Percentiles rank a stretch among this genome's conserved stretches.
phyloP scores from a whole-genome alignment of 2,888 invertebrate genomes.

The Junonia oenone region DNA sequence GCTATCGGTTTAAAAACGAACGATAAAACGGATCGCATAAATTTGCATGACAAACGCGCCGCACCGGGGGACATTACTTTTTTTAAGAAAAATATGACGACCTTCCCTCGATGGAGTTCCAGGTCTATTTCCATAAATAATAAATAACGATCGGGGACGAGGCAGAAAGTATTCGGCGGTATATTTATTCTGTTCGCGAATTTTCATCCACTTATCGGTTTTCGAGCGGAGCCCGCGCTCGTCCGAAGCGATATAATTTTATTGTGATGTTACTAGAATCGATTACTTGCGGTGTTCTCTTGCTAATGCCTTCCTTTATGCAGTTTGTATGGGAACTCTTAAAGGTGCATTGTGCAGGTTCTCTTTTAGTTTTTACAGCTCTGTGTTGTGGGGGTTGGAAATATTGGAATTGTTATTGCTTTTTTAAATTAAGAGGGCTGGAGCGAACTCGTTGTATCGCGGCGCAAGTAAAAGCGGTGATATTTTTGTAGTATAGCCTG shows the following conservation, averaged over 20 bases:
- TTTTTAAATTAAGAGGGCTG: background rate
- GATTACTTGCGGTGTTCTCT: constrained; percentile 25
- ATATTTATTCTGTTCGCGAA: constrained; percentile 71
- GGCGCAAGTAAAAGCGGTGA: no score
- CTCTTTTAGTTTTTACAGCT: background rate
- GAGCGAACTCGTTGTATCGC: no score
- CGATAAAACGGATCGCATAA: constrained; percentile 72
- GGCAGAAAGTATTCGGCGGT: constrained; percentile 62
- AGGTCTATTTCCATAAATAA: constrained; percentile 78
- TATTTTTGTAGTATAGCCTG: no score
- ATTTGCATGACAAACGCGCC: constrained; percentile 73
- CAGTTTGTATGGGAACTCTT: constrained; percentile 21
- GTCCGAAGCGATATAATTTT: constrained; percentile 29
- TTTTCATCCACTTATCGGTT: constrained; percentile 68
- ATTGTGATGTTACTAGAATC: constrained; percentile 38
- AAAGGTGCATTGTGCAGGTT: constrained; percentile 10
- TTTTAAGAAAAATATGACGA: constrained; percentile 76
- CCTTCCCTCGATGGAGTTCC: constrained; percentile 67
- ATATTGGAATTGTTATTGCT: background rate
- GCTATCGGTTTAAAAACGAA: constrained; percentile 69
- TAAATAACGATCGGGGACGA: constrained; percentile 72
- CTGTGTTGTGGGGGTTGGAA: background rate
- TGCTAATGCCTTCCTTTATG: constrained; percentile 24
- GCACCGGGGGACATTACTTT: constrained; percentile 66
- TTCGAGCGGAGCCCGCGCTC: constrained; percentile 35